Percentiles rank a stretch among this genome's conserved stretches.
These are phyloP conservation scores for Melanostoma mellinum DNA, from an alignment of 2,888 invertebrate species.

Conservation along the genomic window DNA sequence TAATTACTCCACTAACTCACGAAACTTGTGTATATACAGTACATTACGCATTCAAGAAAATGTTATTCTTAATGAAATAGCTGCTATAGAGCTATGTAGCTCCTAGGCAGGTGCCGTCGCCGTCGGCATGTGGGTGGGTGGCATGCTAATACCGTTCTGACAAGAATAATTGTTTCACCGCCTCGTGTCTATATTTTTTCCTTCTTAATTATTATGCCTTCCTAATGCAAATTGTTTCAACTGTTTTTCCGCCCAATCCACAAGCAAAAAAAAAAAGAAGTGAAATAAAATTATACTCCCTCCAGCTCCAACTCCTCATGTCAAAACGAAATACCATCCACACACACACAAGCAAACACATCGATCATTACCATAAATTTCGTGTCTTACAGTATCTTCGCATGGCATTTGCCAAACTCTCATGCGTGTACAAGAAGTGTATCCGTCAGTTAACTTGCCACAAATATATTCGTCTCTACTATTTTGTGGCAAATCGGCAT, in stretches of 20 bases:
- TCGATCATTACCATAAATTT: conserved; percentile 69
- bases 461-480: conserved; percentile 21
- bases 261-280: conserved; percentile 1
- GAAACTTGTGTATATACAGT: conserved; percentile 7
- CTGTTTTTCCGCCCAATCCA: conserved; percentile 50
- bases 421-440: conserved; percentile 2
- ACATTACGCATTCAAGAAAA: conserved; percentile 15
- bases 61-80: conserved; percentile 15
- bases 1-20: conserved; percentile 48
- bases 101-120: conserved; percentile 12
- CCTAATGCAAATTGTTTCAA: conserved; percentile 60
- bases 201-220: conserved; percentile 59
- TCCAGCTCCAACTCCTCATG: conserved; percentile 13
- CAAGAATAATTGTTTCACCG: conserved; percentile 1
- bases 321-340: conserved; percentile 20
- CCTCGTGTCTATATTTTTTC: neutral
- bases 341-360: conserved; percentile 26
- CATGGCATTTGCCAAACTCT: conserved; percentile 45
- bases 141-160: conserved; percentile 23
- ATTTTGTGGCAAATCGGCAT: conserved; percentile 41
- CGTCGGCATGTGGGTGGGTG: conserved; percentile 16
- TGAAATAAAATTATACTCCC: conserved; percentile 40
- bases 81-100: neutral
- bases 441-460: conserved; percentile 28
- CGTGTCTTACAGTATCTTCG: conserved; percentile 53